Evolutionary conservation across 2,888 invertebrate genomes (phyloP), one percentile per base, ranked within the genome.

Genomic region (Eudemis profundana): DNA sequence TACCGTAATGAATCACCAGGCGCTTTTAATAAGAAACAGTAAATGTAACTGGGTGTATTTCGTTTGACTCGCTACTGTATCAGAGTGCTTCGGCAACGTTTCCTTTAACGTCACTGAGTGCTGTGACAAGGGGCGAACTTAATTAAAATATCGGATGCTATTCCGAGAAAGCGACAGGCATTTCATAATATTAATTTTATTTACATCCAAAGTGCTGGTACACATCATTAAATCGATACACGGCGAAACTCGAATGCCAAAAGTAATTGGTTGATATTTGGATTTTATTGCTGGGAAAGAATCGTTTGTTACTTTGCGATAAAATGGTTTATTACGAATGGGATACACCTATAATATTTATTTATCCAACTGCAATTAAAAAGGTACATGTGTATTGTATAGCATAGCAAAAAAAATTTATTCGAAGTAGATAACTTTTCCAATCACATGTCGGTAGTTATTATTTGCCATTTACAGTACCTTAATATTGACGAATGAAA

Each of bases 121-220:
- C 51, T 46, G 68, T 69, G 62, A 61, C 66, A 68, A 67, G 38
- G 66, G 66, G 67, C 44, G 74, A 78, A 73, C 79, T 80, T 81
- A 81, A 84, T 83, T 82, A 81, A 83, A 81, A 77, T 75, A 75
- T 77, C 74, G 74, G 70, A 63, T 70, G 68, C 49, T 68, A 66
- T 57, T 67, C 66, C 67, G 67, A 66, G 33, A 69, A 71, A 68
- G 47, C 67, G 64, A 33, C 62, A 54, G 56, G 19, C 56, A 19
- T 49, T 57, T 50, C 5, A 17, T 17, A 12, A 44, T 8, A n/a
- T 50, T 50, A 50, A 61, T 29, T n/a, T n/a, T n/a, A 44, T 17
- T 61, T 15, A 60, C 27, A 38, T 17, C 21, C 2, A 10, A 36
- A 14, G n/a, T 27, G 7, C 23, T 1, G 1, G 17, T 44, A n/a